Evolutionary conservation across 2,113 vertebrate species (phyloP).

Genomic region (Felis catus): F.catus_Fca126_mat1.0 CM031424.1:30301001-30301500

Average conservation of each 20-base stretch:
- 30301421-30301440: background rate
- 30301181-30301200: background rate
- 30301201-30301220: background rate
- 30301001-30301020: background rate
- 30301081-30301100: background rate
- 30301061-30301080: background rate
- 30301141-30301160: background rate
- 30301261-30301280: background rate
- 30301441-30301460: background rate
- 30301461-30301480: background rate
- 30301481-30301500: background rate
- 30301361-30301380: background rate
- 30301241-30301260: background rate
- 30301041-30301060: background rate
- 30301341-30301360: background rate
- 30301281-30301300: background rate
- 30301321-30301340: background rate
- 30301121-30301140: background rate
- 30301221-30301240: too few species aligned
- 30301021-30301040: background rate
- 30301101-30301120: background rate
- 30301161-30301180: background rate
- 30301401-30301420: background rate
- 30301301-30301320: background rate
- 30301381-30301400: background rate